Evolutionary conservation across 2,888 invertebrate genomes (phyloP), one percentile per base, ranked within the genome.

Genomic region (Bimastos eiseni): DNA sequence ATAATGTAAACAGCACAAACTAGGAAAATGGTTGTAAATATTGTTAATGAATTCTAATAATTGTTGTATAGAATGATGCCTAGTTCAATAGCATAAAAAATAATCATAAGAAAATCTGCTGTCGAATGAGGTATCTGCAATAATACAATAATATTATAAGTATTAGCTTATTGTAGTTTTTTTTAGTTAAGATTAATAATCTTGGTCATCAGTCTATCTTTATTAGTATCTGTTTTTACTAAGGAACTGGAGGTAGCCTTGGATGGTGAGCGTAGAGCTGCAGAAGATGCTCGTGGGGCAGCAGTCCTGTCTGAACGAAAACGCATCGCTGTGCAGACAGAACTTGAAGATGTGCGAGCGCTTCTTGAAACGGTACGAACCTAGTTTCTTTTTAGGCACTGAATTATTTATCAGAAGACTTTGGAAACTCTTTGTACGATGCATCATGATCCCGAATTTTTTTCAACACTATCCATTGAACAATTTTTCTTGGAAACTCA

Each of bases 261-360:
- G 90, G 95, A 95, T n/a, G 95, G 95, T 55, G 93, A 94, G 91
- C 93, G 93, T 89, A 94, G 94, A 89, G 92, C 92, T 55, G 92
- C 93, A 89, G 95, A 95, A 90, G 95, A 95, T 90, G 93, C 94
- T 91, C 93, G 94, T 90, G 92, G 92, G 91, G 94, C 94, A 91
- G 93, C 94, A 86, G 92, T 93, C 44, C 88, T 94, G 86, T 93
- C 94, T 89, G 95, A 95, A 92, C 93, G 95, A 92, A 95, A 94
- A 92, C 94, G 95, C 90, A 93, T 95, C 90, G 95, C 97, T 91
- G 96, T 99, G 95, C 97, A 97, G 94, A 97, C 97, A 94, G 99
- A 99, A 96, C 96, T 98, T 95, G 99, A 99, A 95, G 99, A 99
- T 96, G 97, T 94, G 93, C 94, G 95, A 93, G 94, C 95, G 91